phyloP scores from a whole-genome alignment of 2,113 vertebrate species.

The Malurus melanocephalus region DNA sequence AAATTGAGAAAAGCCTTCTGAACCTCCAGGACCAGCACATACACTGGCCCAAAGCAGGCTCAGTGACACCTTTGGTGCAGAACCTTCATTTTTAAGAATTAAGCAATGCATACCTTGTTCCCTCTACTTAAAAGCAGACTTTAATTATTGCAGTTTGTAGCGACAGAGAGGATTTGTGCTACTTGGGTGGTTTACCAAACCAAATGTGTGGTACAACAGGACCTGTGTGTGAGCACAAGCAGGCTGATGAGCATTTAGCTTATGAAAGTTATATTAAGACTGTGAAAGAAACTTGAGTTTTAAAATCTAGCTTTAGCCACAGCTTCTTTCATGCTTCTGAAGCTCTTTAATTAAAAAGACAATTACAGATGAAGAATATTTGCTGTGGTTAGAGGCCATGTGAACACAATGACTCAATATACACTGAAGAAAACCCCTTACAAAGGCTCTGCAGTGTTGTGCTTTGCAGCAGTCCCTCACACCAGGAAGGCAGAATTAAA shows the following conservation, averaged over 20 bases:
- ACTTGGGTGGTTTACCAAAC: background rate
- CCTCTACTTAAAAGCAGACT: background rate
- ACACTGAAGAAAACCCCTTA: background rate
- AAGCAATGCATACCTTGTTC: background rate
- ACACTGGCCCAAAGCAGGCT: fast-evolving
- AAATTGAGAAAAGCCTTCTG: background rate
- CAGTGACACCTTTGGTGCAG: background rate
- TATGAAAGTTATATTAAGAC: background rate
- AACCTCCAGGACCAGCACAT: background rate
- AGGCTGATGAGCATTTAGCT: background rate
- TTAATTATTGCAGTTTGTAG: background rate
- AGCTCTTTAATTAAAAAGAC: conserved; percentile 38
- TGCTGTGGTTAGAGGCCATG: background rate
- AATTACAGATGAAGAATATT: background rate
- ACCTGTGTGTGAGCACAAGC: background rate
- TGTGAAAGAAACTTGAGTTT: background rate
- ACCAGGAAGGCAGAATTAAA: background rate
- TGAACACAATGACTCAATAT: background rate
- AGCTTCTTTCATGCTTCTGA: background rate
- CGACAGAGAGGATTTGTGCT: background rate
- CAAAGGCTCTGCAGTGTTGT: background rate
- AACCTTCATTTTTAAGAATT: background rate
- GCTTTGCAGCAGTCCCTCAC: background rate
- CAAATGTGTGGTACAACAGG: background rate
- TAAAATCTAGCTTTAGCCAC: background rate